Evolutionary conservation across 2,113 vertebrate species (phyloP), one percentile per base, ranked within the genome.

Genomic region (Otus sunia): DNA sequence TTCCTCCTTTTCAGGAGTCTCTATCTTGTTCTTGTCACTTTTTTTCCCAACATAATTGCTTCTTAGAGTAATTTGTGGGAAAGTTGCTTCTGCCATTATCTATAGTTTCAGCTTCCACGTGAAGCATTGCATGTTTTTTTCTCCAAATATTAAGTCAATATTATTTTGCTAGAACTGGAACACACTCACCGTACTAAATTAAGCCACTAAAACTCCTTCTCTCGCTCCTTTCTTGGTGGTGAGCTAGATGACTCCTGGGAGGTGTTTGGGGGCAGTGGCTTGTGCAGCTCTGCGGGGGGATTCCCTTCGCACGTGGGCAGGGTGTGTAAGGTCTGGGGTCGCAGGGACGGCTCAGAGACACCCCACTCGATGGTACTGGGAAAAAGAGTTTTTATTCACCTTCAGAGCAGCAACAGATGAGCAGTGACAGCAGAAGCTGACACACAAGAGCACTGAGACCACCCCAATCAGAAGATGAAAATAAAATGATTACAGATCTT

Each of bases 101-200:
- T 64, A 3, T 15, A 27, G 53, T 39, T 62, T 43, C 59, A 76
- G 45, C 39, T 69, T 60, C 58, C 36, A 13, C 18, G 6, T 12
- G 15, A 49, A 26, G 22, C 1, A 3, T 11, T 34, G n/a, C 2
- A 2, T 37, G 8, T 1, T 47, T 64, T 47, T 47, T 47, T 47
- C 45, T 27, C 58, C 45, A 32, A 39, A 32, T 25, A 39, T 2
- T 15, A 23, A 10, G 9, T 22, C 43, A 47, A 19, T 15, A 6
- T 29, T 15, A 9, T 12, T 9, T 41, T 25, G 50, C 21, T 11
- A 5, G 55, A 15, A 14, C 26, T 29, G 22, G 56, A 71, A 18
- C 4, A 2, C 27, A 5, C 21, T 59, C 37, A 23, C 22, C 15
- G 7, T 5, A 4, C 6, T 9, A 25, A 72, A n/a, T 11, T 7